Percentiles rank a stretch among this genome's conserved stretches.
Conservation (phyloP, 1,140 invertebrate species). For the Hydropsyche tenuis region DNA sequence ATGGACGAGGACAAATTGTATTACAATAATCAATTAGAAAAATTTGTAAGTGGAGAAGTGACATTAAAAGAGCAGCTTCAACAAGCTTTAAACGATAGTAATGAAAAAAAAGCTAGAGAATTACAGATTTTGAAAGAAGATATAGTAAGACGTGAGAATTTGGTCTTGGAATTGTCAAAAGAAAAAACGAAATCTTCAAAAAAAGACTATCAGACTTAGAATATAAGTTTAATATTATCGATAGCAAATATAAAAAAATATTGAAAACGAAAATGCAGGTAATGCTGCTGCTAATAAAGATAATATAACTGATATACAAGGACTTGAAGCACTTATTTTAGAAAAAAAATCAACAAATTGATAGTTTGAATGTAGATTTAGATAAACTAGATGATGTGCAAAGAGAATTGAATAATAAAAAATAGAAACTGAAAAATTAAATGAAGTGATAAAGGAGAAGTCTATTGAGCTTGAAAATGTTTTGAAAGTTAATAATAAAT, state of each 20-base stretch:
- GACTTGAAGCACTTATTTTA: slow-evolving; percentile 58
- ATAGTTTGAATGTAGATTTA: slow-evolving; percentile 61
- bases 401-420: slow-evolving; percentile 59
- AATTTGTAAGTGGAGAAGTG: slow-evolving; percentile 62
- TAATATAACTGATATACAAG: slow-evolving; percentile 56
- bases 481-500: slow-evolving; percentile 36
- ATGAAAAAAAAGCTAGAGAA: slow-evolving; percentile 64
- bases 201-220: slow-evolving; percentile 58
- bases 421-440: slow-evolving; percentile 57
- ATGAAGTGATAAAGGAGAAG: slow-evolving; percentile 57
- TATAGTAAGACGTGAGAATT: slow-evolving; percentile 66
- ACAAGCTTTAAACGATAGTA: slow-evolving; percentile 64
- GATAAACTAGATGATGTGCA: slow-evolving; percentile 60
- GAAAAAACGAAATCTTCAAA: slow-evolving; percentile 64
- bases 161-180: slow-evolving; percentile 65
- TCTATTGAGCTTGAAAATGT: slow-evolving; percentile 49
- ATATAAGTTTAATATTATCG: slow-evolving; percentile 56
- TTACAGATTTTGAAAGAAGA: slow-evolving; percentile 65
- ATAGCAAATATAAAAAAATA: slow-evolving; percentile 54
- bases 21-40: slow-evolving; percentile 65
- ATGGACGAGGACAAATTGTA: slow-evolving; percentile 65
- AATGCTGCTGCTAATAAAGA: slow-evolving; percentile 45
- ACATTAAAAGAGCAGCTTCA: slow-evolving; percentile 65
- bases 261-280: slow-evolving; percentile 53
- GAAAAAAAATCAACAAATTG: slow-evolving; percentile 64